Conservation (phyloP, 2,113 vertebrate species). For the Sebastes fasciatus region DNA sequence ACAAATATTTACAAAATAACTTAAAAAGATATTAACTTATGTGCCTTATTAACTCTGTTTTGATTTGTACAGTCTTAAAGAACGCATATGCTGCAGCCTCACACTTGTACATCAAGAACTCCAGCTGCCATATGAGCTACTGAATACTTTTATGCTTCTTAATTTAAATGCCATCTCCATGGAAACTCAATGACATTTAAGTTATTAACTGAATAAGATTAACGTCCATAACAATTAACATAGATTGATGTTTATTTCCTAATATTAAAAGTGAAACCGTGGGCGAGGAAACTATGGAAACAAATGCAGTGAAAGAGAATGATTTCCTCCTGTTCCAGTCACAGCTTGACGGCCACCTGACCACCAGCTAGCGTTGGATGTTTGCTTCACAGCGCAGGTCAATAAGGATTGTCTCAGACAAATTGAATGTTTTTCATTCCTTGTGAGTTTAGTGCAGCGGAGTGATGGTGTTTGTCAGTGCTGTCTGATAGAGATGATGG, state of each 20-base stretch:
- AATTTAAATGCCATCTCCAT: constrained; percentile 35
- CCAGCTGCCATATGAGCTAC: neutral
- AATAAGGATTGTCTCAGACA: constrained; percentile 51
- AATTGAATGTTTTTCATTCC: constrained; percentile 37
- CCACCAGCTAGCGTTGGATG: constrained; percentile 1
- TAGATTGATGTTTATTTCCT: neutral
- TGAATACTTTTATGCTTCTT: neutral
- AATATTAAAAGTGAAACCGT: neutral
- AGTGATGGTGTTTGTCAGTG: constrained; percentile 36
- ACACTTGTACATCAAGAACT: neutral
- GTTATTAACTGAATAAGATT: constrained; percentile 30
- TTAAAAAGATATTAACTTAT: neutral
- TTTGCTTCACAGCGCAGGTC: constrained; percentile 25
- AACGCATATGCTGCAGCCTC: neutral
- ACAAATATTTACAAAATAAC: neutral
- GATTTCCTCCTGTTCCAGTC: neutral
- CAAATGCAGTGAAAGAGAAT: neutral
- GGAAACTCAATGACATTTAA: constrained; percentile 36
- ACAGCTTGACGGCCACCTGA: constrained; percentile 9
- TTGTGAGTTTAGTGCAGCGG: neutral
- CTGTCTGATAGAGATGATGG: constrained; percentile 36
- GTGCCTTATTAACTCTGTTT: neutral
- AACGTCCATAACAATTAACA: neutral
- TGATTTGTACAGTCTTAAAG: neutral
- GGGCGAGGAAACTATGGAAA: neutral